Base-by-base conservation (phyloP, 2,888 invertebrate species). In the Cryptus viduatorius region DNA sequence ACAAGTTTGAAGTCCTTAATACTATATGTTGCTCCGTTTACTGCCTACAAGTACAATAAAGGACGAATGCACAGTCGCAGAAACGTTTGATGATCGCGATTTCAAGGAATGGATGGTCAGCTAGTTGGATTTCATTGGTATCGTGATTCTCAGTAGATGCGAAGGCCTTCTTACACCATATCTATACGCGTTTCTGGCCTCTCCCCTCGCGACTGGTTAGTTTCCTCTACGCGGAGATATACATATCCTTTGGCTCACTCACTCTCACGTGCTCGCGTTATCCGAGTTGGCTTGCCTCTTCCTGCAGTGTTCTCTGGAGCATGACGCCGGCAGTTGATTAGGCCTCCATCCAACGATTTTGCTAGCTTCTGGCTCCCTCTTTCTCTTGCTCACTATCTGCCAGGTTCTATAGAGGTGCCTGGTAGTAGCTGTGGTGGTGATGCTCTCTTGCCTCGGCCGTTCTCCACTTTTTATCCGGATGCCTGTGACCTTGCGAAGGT, bases 251-350 rank as follows among this genome's bases (percentile, higher is more conserved):
- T 48, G 46, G 64, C 80, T 64, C 80, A 46, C 69, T 81, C 46
- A 10, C 75, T 73, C 46, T 78, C 82, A 73, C 75, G 84, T 19
- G 73, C 77, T 80, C 24, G 84, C 87, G 82, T 87, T 85, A 88
- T 86, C 81, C 81, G 72, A 72, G 64, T 83, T 68, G 76, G 19
- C 82, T 75, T 79, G 53, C 59, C 83, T 85, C 82, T 83, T 87
- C 86, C 86, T 79, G 81, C 84, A 79, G 86, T 91, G 90, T 86
- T 91, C 92, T 90, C 89, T 90, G 91, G 90, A 92, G 92, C 93
- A 92, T 92, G 91, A 92, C 92, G 91, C 90, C 89, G 92, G 92
- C 92, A 92, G 92, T 93, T 94, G 93, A 94, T 94, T 94, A 94
- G 93, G 91, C 91, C 87, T 89, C 82, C 83, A 71, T 89, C 87